Percentiles rank a stretch among this genome's conserved stretches.
phyloP scores from a whole-genome alignment of 2,888 invertebrate genomes.

The Smittia aterrima region DNA sequence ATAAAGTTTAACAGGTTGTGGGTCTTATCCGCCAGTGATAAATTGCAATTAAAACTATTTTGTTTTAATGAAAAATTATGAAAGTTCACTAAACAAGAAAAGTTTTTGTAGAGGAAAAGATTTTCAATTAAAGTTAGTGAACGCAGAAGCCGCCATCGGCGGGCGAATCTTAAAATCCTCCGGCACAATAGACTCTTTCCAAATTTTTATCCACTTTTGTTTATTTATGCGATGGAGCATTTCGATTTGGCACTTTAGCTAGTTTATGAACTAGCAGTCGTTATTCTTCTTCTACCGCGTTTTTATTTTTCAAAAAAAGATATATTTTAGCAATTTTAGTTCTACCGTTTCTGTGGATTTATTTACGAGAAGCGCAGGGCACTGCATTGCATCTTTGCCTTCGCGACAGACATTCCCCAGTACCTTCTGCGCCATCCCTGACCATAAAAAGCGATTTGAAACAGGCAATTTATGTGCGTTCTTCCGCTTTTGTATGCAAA shows the following conservation, averaged over 20 bases:
- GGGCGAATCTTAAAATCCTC: not conserved
- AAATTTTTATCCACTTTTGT: not conserved
- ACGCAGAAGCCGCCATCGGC: not conserved
- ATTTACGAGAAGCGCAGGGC: conserved; percentile 11
- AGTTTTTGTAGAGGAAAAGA: not conserved
- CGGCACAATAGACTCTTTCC: not conserved
- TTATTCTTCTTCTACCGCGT: conserved; percentile 1
- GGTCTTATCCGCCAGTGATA: too few relatives aligned
- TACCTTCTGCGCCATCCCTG: conserved; percentile 20
- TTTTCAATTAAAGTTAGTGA: not conserved
- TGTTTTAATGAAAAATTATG: too few relatives aligned
- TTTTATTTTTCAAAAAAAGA: conserved; percentile 4
- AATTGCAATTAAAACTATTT: too few relatives aligned
- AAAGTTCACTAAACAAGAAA: too few relatives aligned
- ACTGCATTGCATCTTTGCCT: not conserved
- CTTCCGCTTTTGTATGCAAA: conserved; percentile 42
- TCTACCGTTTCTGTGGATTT: conserved; percentile 9
- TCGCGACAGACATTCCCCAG: not conserved
- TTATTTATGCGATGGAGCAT: not conserved
- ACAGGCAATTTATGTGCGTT: conserved; percentile 40
- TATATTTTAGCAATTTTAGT: conserved; percentile 11
- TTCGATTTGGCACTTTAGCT: conserved; percentile 20
- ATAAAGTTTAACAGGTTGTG: too few relatives aligned
- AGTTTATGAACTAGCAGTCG: conserved; percentile 19
- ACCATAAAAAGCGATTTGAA: conserved; percentile 26